Conservation (phyloP, 1,140 invertebrate genomes). For the Conus ventricosus region DNA sequence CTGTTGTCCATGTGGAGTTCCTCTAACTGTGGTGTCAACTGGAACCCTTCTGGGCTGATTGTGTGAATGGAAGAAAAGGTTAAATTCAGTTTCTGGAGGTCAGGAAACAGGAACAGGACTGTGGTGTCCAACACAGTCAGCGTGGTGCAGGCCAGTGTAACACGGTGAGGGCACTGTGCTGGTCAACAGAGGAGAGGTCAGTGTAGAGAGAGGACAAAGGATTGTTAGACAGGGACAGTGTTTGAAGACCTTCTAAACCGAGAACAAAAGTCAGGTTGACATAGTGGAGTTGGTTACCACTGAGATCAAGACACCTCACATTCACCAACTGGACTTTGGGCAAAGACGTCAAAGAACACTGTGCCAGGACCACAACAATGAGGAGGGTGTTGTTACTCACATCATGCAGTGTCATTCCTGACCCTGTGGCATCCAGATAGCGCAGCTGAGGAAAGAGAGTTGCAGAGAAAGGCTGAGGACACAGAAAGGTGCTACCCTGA, state of each 20-base stretch:
- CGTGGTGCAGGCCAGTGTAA: not conserved
- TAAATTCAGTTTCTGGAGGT: constrained; percentile 13
- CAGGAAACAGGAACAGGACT: constrained; percentile 1
- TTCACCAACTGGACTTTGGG: not conserved
- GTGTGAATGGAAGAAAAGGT: not conserved
- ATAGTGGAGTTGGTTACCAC: not conserved
- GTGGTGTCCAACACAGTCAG: constrained; percentile 13
- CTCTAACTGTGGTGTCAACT: not conserved
- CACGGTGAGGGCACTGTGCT: not conserved
- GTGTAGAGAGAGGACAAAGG: not conserved
- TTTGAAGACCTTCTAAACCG: not conserved
- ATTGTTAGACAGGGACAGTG: not conserved
- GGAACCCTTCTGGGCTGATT: not conserved
- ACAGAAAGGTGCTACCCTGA: too few relatives aligned
- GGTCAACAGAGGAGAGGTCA: not conserved
- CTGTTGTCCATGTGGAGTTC: not conserved
- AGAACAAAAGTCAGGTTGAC: not conserved
- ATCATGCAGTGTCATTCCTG: too few relatives aligned
- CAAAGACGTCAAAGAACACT: too few relatives aligned
- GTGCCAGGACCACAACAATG: too few relatives aligned
- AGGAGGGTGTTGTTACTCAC: too few relatives aligned
- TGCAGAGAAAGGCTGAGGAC: too few relatives aligned
- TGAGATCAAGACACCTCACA: not conserved
- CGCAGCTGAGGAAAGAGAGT: too few relatives aligned
- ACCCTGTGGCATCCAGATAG: too few relatives aligned